Conservation (phyloP, 2,888 invertebrate genomes). For the Acanthacorydalis orientalis region DNA sequence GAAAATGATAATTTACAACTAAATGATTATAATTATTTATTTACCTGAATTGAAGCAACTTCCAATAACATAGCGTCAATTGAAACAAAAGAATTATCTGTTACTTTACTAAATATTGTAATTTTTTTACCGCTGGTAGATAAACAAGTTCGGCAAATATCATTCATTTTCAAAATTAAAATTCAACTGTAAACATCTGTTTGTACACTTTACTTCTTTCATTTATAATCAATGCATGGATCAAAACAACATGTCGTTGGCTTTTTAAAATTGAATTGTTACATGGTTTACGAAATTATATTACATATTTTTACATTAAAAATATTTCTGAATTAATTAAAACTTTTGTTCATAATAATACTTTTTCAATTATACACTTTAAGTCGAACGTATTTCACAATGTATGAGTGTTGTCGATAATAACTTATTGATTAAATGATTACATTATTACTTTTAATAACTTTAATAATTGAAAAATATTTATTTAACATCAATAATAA, state of each 20-base stretch:
- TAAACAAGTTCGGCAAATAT: not conserved
- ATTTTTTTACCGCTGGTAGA: not conserved
- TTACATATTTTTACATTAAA: too few species aligned
- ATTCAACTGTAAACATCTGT: not conserved
- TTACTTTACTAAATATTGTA: not conserved
- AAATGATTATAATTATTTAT: not conserved
- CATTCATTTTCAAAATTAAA: not conserved
- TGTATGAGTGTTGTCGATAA: too few species aligned
- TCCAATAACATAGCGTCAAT: not conserved
- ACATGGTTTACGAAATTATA: too few species aligned
- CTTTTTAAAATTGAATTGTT: too few species aligned
- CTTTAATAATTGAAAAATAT: too few species aligned
- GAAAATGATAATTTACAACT: not conserved
- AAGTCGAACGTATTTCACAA: too few species aligned
- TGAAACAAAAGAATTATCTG: not conserved
- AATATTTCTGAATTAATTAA: too few species aligned
- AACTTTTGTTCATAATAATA: too few species aligned
- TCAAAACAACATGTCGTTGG: not conserved
- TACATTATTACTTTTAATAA: too few species aligned
- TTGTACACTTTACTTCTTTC: not conserved
- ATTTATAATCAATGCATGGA: not conserved
- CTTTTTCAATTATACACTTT: too few species aligned
- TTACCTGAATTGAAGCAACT: not conserved
- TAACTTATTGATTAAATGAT: too few species aligned
- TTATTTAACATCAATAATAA: too few species aligned